Percentiles rank a stretch among this genome's conserved stretches.
These are phyloP conservation scores for Catostomus latipinnis DNA, from an alignment of 2,797 vertebrate species.

Conservation along the genomic window DNA sequence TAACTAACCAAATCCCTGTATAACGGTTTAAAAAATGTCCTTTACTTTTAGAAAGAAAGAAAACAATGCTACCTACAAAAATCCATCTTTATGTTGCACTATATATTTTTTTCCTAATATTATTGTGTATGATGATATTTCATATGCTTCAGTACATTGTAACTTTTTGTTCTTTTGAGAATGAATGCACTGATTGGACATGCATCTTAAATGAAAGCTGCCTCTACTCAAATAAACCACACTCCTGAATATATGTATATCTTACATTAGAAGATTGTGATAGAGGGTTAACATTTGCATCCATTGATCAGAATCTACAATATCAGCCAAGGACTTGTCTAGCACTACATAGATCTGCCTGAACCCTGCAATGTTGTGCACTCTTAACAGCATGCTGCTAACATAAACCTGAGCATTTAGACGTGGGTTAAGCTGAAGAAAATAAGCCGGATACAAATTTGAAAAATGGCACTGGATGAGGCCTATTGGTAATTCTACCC, in stretches of 20 bases:
- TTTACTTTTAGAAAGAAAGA: neutral
- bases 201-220: neutral
- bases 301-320: constrained; percentile 12
- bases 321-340: neutral
- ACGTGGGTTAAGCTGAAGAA: constrained; percentile 17
- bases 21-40: neutral
- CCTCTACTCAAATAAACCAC: neutral
- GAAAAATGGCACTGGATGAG: constrained; percentile 15
- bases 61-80: constrained; percentile 43
- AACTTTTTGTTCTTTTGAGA: constrained; percentile 42
- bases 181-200: constrained; percentile 20
- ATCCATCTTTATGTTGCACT: constrained; percentile 50
- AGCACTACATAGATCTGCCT: neutral
- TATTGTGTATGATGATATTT: constrained; percentile 56
- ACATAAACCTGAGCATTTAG: constrained; percentile 27
- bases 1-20: constrained; percentile 26
- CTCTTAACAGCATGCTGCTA: constrained; percentile 36
- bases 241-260: neutral
- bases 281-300: neutral
- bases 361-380: constrained; percentile 1
- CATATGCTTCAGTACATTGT: constrained; percentile 38
- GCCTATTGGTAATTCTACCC: constrained; percentile 3
- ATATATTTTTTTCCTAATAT: constrained; percentile 33
- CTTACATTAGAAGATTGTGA: neutral
- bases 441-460: neutral